Conservation (phyloP, 2,797 vertebrate genomes). For the Acomys russatus region DNA sequence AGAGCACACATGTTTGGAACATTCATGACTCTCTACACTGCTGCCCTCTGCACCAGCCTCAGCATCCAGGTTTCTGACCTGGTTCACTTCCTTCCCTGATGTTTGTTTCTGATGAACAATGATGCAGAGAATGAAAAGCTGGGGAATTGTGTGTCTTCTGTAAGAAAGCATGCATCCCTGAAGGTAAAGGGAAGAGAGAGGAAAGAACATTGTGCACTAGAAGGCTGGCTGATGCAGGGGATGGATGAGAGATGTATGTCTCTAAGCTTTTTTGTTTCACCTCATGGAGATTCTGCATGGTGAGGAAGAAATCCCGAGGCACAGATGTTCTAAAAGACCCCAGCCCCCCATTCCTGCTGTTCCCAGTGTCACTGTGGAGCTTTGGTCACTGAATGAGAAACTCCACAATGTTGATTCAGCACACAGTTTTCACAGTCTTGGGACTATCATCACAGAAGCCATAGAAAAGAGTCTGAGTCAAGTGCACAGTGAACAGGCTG, state of each 20-base stretch:
- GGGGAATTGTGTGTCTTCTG: not conserved
- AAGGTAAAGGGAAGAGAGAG: not conserved
- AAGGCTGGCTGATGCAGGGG: not conserved
- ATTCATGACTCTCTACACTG: not conserved
- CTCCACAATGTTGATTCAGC: too few relatives aligned
- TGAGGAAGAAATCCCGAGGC: not conserved
- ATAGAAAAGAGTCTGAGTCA: too few relatives aligned
- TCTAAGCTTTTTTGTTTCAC: not conserved
- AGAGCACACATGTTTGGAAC: not conserved
- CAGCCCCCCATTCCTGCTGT: not conserved
- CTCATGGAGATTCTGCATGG: not conserved
- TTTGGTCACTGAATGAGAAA: too few relatives aligned
- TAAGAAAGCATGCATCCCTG: accelerated
- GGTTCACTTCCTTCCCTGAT: not conserved
- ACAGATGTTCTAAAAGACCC: not conserved
- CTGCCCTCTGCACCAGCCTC: not conserved
- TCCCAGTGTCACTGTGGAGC: too few relatives aligned
- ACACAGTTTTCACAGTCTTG: too few relatives aligned
- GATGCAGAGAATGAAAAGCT: not conserved
- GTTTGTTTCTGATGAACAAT: not conserved
- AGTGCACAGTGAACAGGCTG: too few relatives aligned
- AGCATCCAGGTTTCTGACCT: not conserved
- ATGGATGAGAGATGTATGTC: not conserved
- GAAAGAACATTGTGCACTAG: not conserved
- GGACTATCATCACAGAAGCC: too few relatives aligned